A percentile compares a stretch with the other conserved stretches of the same genome.
phyloP scores from a whole-genome alignment of 2,113 vertebrate genomes.

The Phainopepla nitens region DNA sequence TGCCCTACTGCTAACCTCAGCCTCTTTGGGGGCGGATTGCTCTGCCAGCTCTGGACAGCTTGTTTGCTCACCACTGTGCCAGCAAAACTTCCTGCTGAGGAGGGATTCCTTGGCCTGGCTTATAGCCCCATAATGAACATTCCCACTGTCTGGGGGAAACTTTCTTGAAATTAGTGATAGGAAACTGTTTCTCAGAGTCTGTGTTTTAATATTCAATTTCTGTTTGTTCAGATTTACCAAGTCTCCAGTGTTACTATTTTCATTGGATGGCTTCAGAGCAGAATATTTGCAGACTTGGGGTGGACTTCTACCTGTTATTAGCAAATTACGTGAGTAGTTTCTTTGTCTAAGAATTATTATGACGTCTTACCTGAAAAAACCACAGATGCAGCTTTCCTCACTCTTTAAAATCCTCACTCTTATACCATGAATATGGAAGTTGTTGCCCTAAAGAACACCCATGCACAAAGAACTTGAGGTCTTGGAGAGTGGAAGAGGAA shows the following conservation, averaged over 20 bases:
- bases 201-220: slow-evolving; percentile 43
- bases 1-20: not conserved
- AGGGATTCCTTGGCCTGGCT: not conserved
- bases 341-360: not conserved
- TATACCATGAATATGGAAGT: not conserved
- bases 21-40: not conserved
- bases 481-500: not conserved
- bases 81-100: not conserved
- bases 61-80: not conserved
- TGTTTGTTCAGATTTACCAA: slow-evolving; percentile 80
- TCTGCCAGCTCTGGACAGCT: rapidly evolving
- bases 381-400: not conserved
- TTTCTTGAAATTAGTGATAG: not conserved
- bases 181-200: not conserved
- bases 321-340: slow-evolving; percentile 87
- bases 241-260: slow-evolving; percentile 88
- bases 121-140: not conserved
- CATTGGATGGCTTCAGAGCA: slow-evolving; percentile 93
- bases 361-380: not conserved
- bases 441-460: not conserved
- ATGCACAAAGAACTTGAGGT: not conserved
- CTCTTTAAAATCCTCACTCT: not conserved
- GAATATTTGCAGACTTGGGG: slow-evolving; percentile 85
- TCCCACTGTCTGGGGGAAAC: not conserved
- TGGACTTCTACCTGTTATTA: slow-evolving; percentile 84